Evolutionary conservation across 1,140 invertebrate genomes (phyloP).

Genomic region (Heliconius eleuchia): DNA sequence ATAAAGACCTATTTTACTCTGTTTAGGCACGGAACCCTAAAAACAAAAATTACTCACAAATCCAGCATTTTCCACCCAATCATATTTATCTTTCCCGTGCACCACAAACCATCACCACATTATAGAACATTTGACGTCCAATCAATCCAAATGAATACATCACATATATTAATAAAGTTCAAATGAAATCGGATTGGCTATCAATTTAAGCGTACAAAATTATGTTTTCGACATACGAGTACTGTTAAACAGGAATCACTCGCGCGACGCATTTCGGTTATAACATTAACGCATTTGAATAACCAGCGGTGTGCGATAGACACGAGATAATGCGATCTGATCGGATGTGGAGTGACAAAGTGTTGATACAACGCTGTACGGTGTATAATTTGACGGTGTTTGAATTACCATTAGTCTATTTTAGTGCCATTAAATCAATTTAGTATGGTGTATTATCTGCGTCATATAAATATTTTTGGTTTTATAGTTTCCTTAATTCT

Average conservation of each 20-base stretch:
- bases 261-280: neutral
- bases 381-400: neutral
- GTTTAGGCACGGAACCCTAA: no score
- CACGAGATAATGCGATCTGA: conserved; percentile 18
- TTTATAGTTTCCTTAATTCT: no score
- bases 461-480: no score
- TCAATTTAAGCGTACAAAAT: neutral
- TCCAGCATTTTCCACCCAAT: no score
- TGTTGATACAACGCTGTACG: neutral
- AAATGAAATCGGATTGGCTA: neutral
- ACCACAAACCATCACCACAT: neutral
- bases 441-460: neutral
- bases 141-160: neutral
- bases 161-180: neutral
- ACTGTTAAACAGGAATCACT: conserved; percentile 2
- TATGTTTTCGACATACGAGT: neutral
- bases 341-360: conserved; percentile 2
- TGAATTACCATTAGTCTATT: neutral
- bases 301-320: neutral
- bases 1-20: no score
- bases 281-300: conserved; percentile 20
- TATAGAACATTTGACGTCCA: neutral
- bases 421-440: neutral
- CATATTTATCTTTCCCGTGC: no score
- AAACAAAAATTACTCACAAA: no score